These are phyloP conservation scores for Axea sp. DNA, from an alignment of 2,888 invertebrate genomes.

Conservation along the genomic window DNA sequence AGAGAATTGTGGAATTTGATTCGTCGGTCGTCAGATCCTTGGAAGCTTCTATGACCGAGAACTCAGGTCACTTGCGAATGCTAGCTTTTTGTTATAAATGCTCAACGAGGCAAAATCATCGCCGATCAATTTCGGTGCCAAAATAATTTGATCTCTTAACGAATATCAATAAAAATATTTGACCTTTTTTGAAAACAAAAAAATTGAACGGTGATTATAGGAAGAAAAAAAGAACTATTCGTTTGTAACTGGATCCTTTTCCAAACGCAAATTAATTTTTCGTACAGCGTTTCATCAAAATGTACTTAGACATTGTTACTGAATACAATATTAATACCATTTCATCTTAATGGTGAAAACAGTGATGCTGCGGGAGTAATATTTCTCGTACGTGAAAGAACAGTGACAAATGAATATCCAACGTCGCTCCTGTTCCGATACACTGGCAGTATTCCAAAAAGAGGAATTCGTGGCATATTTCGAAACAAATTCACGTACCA, in stretches of 20 bases:
- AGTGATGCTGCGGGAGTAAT: conserved; percentile 25
- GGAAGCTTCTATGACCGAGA: conserved; percentile 18
- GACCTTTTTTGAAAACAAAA: too few relatives aligned
- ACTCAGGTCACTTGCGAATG: conserved; percentile 10
- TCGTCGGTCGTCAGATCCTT: conserved; percentile 26
- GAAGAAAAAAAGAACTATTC: too few relatives aligned
- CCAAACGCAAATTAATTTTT: too few relatives aligned
- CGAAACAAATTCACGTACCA: not conserved
- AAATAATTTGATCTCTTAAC: too few relatives aligned
- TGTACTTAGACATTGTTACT: too few relatives aligned
- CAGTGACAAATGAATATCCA: conserved; percentile 50
- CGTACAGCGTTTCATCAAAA: too few relatives aligned
- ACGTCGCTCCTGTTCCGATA: conserved; percentile 24
- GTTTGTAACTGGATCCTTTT: too few relatives aligned
- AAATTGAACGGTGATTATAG: too few relatives aligned
- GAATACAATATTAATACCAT: conserved; percentile 30
- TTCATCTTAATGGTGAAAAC: conserved; percentile 31
- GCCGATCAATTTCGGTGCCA: too few relatives aligned
- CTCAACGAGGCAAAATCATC: too few relatives aligned
- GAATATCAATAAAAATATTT: too few relatives aligned
- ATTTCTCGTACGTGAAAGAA: conserved; percentile 29
- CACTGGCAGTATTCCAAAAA: conserved; percentile 31
- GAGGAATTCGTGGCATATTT: too few relatives aligned
- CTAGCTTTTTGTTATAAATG: conserved; percentile 12
- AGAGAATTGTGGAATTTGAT: conserved; percentile 44